Conservation (phyloP, 2,888 invertebrate species). For the Polymixis lichenea region DNA sequence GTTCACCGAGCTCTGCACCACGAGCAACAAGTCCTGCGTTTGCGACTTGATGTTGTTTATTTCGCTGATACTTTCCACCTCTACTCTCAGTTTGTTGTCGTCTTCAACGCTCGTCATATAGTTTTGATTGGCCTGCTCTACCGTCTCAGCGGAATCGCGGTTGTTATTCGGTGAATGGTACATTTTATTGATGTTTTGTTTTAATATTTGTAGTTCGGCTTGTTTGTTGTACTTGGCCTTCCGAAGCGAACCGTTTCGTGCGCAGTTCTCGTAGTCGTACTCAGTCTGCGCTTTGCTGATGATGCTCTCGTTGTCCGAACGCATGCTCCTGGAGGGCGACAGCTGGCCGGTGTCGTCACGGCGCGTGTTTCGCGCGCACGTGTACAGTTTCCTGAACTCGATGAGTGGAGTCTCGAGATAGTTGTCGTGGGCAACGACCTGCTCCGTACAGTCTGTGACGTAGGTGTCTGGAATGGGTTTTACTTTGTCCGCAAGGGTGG, state of each 20-base stretch:
- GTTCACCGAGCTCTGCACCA: constrained; percentile 76
- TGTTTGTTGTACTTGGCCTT: constrained; percentile 62
- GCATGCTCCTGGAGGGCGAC: neutral
- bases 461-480: constrained; percentile 72
- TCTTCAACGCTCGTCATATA: constrained; percentile 37
- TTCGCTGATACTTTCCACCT: constrained; percentile 74
- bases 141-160: constrained; percentile 1
- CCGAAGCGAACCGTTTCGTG: constrained; percentile 49
- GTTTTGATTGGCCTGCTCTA: constrained; percentile 12
- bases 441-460: constrained; percentile 39
- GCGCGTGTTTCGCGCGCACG: constrained; percentile 53
- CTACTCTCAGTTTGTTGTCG: constrained; percentile 73
- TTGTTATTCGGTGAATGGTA: constrained; percentile 69
- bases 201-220: constrained; percentile 74
- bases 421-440: constrained; percentile 55
- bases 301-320: constrained; percentile 9
- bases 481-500: constrained; percentile 56
- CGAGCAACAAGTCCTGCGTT: constrained; percentile 71
- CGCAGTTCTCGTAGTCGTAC: constrained; percentile 11
- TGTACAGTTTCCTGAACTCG: constrained; percentile 84
- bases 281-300: constrained; percentile 10
- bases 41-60: constrained; percentile 63
- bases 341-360: constrained; percentile 2
- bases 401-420: constrained; percentile 81
- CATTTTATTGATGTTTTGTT: constrained; percentile 75